Conservation (phyloP, 2,113 vertebrate species). For the Rallus limicola region DNA sequence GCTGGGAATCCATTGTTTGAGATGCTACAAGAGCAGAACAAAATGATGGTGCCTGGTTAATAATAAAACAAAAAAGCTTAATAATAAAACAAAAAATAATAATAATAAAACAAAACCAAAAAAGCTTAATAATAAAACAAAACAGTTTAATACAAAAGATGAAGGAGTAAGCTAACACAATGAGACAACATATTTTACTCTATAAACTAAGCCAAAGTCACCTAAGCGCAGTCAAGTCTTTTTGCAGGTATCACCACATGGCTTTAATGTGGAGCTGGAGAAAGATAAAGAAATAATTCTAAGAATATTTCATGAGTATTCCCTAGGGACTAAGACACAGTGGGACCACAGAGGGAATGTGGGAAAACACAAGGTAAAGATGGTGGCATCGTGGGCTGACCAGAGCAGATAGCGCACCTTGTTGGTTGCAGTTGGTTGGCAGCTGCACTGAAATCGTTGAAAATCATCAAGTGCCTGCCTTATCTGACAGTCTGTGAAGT, state of each 20-base stretch:
- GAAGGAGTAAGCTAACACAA: neutral
- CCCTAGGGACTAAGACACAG: neutral
- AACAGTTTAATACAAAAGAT: neutral
- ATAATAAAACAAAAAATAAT: conserved; percentile 26
- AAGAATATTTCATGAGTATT: neutral
- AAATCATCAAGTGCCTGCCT: neutral
- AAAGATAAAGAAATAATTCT: neutral
- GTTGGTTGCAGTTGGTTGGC: neutral
- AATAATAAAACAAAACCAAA: conserved; percentile 32
- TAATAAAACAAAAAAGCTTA: conserved; percentile 25
- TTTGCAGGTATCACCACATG: neutral
- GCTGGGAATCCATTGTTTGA: conserved; percentile 2
- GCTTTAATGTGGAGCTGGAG: neutral
- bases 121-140: conserved; percentile 32
- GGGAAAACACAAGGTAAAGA: neutral
- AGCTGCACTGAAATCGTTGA: neutral
- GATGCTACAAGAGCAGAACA: neutral
- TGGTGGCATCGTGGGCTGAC: neutral
- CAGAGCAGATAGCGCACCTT: neutral
- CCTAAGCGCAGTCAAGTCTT: neutral
- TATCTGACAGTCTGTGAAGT: neutral
- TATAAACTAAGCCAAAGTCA: neutral
- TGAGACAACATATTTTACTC: neutral
- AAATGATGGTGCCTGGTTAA: neutral
- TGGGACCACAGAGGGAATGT: neutral